Base-by-base conservation (phyloP, 1,140 invertebrate species). In the Reticulitermes speratus region DNA sequence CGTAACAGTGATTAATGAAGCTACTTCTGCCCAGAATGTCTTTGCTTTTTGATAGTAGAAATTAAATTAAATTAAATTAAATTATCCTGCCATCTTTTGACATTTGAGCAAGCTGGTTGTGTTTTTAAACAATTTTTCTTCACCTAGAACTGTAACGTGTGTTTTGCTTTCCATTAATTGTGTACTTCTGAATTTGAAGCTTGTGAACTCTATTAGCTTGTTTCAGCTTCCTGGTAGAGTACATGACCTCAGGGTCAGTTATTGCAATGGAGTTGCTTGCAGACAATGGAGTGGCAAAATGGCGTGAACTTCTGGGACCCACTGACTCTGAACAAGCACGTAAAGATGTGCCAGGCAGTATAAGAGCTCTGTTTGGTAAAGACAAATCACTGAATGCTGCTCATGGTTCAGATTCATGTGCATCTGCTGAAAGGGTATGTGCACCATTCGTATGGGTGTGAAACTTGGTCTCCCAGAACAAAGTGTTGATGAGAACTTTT, bases 221-320 rank as follows among this genome's bases (percentile, higher is more conserved):
- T 86, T 88, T 83, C 84, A 93, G 92, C 84, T 90, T 91, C 85
- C 88, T 94, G 8, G 89, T 95, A 88, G 93, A 94, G 87, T 93
- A 94, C 89, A 90, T 97, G 30, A 93, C 94, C n/a, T 94, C 94
- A 86, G 95, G 95, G 45, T 93, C 95, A 82, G 92, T 96, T 1
- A 91, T 97, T 88, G 94, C 93, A 21, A 89, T 97, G 89, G 95
- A 97, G 90, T 89, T 98, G 55, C 93, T 96, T 59, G 95, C 94
- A n/a, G 93, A 95, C 87, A 93, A 96, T 91, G 94, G 94, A 84
- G 91, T 96, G 14, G 89, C 91, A 86, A 92, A 89, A 87, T 95
- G 94, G 93, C 88, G 91, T 25, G 92, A 94, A 89, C 88, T 94
- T 32, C 90, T 96, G 84, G 96, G 96, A 30, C 93, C 95, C 21